Evolutionary conservation across 1,140 invertebrate genomes (phyloP).

Genomic region (Maconellicoccus hirsutus): DNA sequence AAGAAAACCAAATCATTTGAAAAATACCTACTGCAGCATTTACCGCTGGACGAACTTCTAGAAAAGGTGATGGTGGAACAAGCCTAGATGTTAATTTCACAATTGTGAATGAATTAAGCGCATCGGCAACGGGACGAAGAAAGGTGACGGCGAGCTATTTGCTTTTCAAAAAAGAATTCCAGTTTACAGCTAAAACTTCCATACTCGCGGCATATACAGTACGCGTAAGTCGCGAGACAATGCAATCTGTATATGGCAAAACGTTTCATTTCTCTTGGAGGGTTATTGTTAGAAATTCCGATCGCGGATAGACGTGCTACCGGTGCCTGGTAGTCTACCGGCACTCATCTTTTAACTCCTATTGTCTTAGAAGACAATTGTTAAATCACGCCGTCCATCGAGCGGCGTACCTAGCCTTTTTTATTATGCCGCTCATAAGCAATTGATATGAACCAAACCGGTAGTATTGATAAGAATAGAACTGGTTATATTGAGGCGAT

Average conservation of each 20-base stretch:
- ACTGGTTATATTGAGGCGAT: constrained; percentile 3
- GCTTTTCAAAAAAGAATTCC: not conserved
- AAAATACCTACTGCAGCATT: too few relatives aligned
- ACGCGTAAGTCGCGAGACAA: not conserved
- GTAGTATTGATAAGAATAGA: constrained; percentile 5
- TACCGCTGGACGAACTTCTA: too few relatives aligned
- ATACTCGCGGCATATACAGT: not conserved
- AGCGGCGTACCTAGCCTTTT: not conserved
- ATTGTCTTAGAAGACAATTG: constrained; percentile 9
- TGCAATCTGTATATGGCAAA: not conserved
- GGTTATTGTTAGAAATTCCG: not conserved
- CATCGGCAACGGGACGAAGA: too few relatives aligned
- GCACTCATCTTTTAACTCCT: constrained; percentile 6
- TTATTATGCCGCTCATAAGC: not conserved
- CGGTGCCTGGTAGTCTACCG: not conserved
- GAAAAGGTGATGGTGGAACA: too few relatives aligned
- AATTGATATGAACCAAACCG: not conserved
- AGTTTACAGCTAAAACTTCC: constrained; percentile 4
- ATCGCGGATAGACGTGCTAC: constrained; percentile 7
- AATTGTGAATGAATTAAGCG: too few relatives aligned
- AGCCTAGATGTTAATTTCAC: too few relatives aligned
- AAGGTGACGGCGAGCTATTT: not conserved
- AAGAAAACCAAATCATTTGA: too few relatives aligned
- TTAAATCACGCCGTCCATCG: constrained; percentile 2
- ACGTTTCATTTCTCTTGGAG: not conserved